Evolutionary conservation across 2,888 invertebrate genomes (phyloP), one percentile per base, ranked within the genome.

Genomic region (Megaustenia siamemsis): DNA sequence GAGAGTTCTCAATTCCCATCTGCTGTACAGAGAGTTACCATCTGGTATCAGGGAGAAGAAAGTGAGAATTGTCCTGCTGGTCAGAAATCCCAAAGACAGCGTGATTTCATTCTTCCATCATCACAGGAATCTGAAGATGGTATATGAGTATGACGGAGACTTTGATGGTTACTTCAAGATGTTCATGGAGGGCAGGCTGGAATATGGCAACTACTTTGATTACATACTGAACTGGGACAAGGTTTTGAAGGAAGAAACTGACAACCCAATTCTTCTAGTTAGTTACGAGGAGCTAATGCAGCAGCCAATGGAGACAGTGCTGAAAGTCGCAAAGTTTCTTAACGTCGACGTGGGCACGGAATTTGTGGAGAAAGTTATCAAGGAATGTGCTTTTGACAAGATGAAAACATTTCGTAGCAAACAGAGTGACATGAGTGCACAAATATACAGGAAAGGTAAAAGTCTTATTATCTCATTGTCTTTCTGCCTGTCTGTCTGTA

Each of bases 81-180:
- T 71, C 3, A 43, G 85, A 28, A 85, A 85, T 66, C 85, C 85
- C 24, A 85, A 85, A 35, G 85, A 85, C 56, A 71, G 43, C 4
- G 85, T 71, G 3, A 76, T 81, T 5, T 85, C 85, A 21, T 85
- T 75, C 68, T 85, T 76, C 43, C 63, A 85, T 43, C 85, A 85
- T 32, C 80, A 75, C 49, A 84, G 15, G 1, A 66, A 45, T 49
- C n/a, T 80, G 63, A 45, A 69, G 8, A 45, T 38, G 10, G 0
- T 56, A 1, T 80, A 79, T 60, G 80, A 56, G 1, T 84, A 84
- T 56, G 35, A 56, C 18, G 84, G 84, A 32, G 49, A 66, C 21
- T 80, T 84, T 24, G 28, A 24, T 15, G 68, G 43, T 45, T 84
- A 84, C 32, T 77, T 84, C 24, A 38, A 63, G 18, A 18, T 84